Conservation (phyloP, 1,140 invertebrate genomes). For the Limonius californicus region DNA sequence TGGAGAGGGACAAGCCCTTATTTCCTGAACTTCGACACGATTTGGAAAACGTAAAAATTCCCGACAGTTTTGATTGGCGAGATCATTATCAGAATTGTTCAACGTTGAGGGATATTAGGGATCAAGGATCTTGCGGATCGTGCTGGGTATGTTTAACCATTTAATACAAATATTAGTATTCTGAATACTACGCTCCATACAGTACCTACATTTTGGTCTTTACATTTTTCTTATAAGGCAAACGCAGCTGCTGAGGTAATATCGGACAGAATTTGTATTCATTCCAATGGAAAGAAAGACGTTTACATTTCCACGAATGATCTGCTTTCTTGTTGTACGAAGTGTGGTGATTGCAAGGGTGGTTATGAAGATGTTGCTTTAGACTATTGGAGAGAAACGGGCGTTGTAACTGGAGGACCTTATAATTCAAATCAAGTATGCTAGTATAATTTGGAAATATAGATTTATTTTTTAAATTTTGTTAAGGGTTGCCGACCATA, state of each 20-base stretch:
- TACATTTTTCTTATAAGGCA: slow-evolving; percentile 54
- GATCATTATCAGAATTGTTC: slow-evolving; percentile 81
- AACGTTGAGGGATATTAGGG: slow-evolving; percentile 72
- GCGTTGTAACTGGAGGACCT: slow-evolving; percentile 79
- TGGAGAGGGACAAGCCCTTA: slow-evolving; percentile 47
- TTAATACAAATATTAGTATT: too few species aligned
- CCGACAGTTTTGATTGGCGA: slow-evolving; percentile 76
- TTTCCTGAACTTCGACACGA: slow-evolving; percentile 40
- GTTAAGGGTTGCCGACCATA: slow-evolving; percentile 79
- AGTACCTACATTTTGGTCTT: too few species aligned
- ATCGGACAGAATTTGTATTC: slow-evolving; percentile 88
- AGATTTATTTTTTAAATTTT: too few species aligned
- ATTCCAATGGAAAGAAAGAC: slow-evolving; percentile 68
- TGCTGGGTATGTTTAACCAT: slow-evolving; percentile 58
- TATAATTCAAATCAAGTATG: slow-evolving; percentile 66
- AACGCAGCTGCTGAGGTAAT: slow-evolving; percentile 93
- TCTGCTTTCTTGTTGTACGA: slow-evolving; percentile 76
- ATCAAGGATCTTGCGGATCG: slow-evolving; percentile 70
- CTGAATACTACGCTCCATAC: too few species aligned
- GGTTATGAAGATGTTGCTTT: slow-evolving; percentile 76
- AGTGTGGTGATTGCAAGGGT: slow-evolving; percentile 83
- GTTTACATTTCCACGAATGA: slow-evolving; percentile 83
- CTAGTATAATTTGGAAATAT: too few species aligned
- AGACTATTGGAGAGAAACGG: slow-evolving; percentile 75
- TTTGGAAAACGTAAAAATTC: slow-evolving; percentile 52